Percentiles rank a stretch among this genome's conserved stretches.
Conservation (phyloP, 2,888 invertebrate genomes). For the Vesta saturnalis region DNA sequence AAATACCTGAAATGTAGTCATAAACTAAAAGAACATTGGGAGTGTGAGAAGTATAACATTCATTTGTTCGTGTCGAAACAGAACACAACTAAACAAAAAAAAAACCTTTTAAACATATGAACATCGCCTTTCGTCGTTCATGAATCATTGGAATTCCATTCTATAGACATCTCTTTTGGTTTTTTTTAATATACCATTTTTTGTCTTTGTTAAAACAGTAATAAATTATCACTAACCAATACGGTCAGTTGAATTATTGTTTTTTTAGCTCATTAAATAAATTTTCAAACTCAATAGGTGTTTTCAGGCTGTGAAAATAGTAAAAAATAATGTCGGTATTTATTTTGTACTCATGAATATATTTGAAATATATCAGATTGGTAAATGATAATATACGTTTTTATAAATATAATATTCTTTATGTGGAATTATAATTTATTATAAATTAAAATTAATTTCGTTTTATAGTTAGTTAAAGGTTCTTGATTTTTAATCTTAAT, state of each 20-base stretch:
- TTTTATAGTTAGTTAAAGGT: neutral
- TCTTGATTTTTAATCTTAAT: neutral
- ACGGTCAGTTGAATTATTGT: conserved; percentile 60
- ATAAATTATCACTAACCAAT: conserved; percentile 61
- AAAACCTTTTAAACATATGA: conserved; percentile 59
- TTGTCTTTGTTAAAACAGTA: conserved; percentile 44
- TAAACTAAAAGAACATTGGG: conserved; percentile 55
- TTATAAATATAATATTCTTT: conserved; percentile 50
- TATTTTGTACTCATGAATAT: conserved; percentile 58
- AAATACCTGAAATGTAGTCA: conserved; percentile 41
- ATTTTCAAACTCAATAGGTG: conserved; percentile 61
- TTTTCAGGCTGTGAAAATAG: conserved; percentile 55
- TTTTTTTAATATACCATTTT: conserved; percentile 23
- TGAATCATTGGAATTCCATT: conserved; percentile 62
- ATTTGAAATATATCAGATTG: conserved; percentile 58
- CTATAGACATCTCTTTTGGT: conserved; percentile 43
- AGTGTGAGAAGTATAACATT: conserved; percentile 61
- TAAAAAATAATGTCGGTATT: conserved; percentile 55
- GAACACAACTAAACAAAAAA: conserved; percentile 57
- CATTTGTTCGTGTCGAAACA: conserved; percentile 62
- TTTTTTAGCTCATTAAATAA: conserved; percentile 62
- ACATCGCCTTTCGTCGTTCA: conserved; percentile 62
- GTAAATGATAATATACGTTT: conserved; percentile 58
- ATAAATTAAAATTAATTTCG: neutral
- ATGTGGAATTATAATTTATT: neutral